These are phyloP conservation scores for Panthera tigris DNA, from an alignment of 2,113 vertebrate species.

Conservation along the genomic window DNA sequence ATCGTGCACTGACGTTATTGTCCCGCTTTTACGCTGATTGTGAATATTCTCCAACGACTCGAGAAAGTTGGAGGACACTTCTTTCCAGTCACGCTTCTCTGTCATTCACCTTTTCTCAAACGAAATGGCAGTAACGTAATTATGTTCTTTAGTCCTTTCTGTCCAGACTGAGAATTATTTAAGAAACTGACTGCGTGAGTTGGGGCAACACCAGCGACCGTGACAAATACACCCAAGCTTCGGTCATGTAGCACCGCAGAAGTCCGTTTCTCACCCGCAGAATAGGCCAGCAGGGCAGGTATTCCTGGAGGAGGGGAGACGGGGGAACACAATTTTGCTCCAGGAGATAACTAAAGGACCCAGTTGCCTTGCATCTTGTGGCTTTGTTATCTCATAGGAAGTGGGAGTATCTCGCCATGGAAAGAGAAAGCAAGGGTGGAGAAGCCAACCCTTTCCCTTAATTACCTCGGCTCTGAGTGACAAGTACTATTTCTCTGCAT, in stretches of 20 bases:
- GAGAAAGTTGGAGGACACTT: slow-evolving; percentile 19
- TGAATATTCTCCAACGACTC: slow-evolving; percentile 18
- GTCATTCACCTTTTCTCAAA: slow-evolving; percentile 5
- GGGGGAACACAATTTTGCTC: neutral
- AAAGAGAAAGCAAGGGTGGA: neutral
- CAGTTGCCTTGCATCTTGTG: neutral
- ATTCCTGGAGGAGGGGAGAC: neutral
- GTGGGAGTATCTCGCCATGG: neutral
- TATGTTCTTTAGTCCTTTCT: neutral
- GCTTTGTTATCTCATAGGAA: neutral
- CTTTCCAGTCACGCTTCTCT: neutral
- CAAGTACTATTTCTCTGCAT: neutral
- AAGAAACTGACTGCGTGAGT: neutral
- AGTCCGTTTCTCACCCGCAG: neutral
- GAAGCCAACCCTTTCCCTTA: neutral
- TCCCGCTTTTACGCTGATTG: slow-evolving; percentile 40
- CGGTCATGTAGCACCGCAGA: neutral
- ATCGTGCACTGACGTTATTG: neutral
- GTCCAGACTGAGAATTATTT: slow-evolving; percentile 2
- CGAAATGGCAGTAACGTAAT: neutral
- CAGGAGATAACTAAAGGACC: neutral
- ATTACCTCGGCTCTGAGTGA: neutral
- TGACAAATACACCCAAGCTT: neutral
- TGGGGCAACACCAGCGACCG: neutral
- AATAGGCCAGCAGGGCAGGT: neutral